phyloP scores from a whole-genome alignment of 2,888 invertebrate genomes.

The Caenorhabditis sulstoni region DNA sequence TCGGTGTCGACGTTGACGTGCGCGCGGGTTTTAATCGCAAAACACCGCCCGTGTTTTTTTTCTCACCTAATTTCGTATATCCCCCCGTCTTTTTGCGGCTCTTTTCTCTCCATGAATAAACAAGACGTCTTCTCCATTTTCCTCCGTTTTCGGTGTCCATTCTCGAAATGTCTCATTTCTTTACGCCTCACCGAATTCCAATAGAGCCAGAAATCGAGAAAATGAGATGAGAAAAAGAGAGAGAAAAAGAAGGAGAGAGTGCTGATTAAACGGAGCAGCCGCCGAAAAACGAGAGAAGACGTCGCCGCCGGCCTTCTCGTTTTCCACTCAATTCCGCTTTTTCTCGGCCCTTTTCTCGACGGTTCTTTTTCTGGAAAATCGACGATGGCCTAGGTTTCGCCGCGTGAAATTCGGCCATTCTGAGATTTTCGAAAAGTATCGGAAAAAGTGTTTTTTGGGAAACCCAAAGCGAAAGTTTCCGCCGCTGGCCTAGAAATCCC shows the following conservation, averaged over 20 bases:
- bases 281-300: background rate
- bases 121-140: slow-evolving; percentile 17
- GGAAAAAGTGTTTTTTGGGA: too few species aligned
- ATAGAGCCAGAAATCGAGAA: slow-evolving; percentile 17
- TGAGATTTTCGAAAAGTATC: too few species aligned
- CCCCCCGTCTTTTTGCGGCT: background rate
- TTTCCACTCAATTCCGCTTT: slow-evolving; percentile 28
- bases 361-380: too few species aligned
- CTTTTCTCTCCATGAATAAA: slow-evolving; percentile 31
- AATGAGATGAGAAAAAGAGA: slow-evolving; percentile 32
- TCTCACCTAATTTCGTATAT: slow-evolving; percentile 5
- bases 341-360: background rate
- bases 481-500: too few species aligned
- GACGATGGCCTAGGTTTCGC: too few species aligned
- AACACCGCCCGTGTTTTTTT: slow-evolving; percentile 23
- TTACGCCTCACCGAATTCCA: slow-evolving; percentile 47
- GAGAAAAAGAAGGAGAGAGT: slow-evolving; percentile 9
- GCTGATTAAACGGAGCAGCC: slow-evolving; percentile 36
- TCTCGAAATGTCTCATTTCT: background rate
- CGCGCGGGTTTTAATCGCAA: background rate
- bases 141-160: too few species aligned
- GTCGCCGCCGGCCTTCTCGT: slow-evolving; percentile 13
- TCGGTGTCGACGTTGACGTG: too few species aligned
- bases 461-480: too few species aligned
- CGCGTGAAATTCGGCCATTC: too few species aligned